A percentile compares a stretch with the other conserved stretches of the same genome.
phyloP scores from a whole-genome alignment of 2,797 vertebrate genomes.

The Tachyglossus aculeatus region DNA sequence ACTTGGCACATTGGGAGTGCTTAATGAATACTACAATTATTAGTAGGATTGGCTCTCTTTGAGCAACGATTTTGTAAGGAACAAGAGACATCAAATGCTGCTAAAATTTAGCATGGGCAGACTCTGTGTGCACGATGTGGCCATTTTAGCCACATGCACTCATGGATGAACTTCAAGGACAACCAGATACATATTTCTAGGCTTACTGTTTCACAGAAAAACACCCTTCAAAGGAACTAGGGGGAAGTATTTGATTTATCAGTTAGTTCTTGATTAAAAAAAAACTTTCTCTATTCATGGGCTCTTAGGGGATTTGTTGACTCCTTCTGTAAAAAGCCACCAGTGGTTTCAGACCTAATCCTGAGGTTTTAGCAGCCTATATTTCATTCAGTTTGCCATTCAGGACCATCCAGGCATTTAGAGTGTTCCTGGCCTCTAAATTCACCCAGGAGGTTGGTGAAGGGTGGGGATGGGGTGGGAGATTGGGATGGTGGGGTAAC shows the following conservation, averaged over 20 bases:
- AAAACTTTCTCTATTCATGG: slow-evolving; percentile 11
- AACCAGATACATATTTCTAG: slow-evolving; percentile 25
- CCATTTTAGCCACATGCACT: too few species aligned
- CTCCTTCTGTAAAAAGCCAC: slow-evolving; percentile 32
- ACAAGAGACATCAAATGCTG: too few species aligned
- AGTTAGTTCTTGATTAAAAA: not conserved
- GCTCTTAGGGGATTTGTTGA: slow-evolving; percentile 20
- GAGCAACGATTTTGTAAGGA: too few species aligned
- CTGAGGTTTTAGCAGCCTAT: not conserved
- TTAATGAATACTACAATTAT: too few species aligned
- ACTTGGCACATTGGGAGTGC: too few species aligned
- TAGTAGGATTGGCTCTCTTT: too few species aligned
- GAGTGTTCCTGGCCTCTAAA: not conserved
- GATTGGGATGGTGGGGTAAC: too few species aligned
- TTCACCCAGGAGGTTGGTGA: too few species aligned
- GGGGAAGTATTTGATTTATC: slow-evolving; percentile 36
- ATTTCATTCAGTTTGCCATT: not conserved
- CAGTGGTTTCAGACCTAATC: slow-evolving; percentile 27
- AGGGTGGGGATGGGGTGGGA: too few species aligned
- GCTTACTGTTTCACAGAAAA: slow-evolving; percentile 42
- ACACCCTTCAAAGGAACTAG: slow-evolving; percentile 27
- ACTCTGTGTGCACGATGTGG: too few species aligned
- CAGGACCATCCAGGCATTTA: slow-evolving; percentile 13
- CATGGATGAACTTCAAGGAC: too few species aligned
- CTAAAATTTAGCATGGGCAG: too few species aligned